Evolutionary conservation across 2,888 invertebrate genomes (phyloP).

Genomic region (Tineola bisselliella): DNA sequence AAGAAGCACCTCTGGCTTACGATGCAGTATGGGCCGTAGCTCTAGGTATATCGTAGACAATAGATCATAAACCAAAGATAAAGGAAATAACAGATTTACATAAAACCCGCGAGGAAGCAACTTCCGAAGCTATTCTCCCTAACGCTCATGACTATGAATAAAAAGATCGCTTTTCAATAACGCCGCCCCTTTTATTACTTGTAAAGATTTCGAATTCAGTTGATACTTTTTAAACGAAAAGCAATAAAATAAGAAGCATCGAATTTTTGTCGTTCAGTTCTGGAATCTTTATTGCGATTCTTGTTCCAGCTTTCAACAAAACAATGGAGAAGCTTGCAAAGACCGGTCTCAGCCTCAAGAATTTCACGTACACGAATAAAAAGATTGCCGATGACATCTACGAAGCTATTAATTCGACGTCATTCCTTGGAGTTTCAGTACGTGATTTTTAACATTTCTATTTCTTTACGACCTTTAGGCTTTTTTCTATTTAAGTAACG

Average conservation of each 20-base stretch:
- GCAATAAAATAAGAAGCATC: not conserved
- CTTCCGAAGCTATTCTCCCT: not conserved
- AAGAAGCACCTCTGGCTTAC: conserved; percentile 98
- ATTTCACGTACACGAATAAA: conserved; percentile 96
- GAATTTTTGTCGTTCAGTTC: conserved; percentile 2
- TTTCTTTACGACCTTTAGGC: not conserved
- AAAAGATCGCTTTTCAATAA: conserved; percentile 9
- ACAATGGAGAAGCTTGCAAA: conserved; percentile 89
- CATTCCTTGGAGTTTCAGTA: conserved; percentile 97
- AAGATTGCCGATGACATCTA: conserved; percentile 96
- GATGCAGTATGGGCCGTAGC: conserved; percentile 99
- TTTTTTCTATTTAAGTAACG: not conserved
- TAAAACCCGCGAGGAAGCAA: not conserved
- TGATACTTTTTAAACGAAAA: not conserved
- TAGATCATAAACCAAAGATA: conserved; percentile 6
- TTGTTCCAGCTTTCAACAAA: conserved; percentile 87
- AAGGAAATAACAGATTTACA: conserved; percentile 11
- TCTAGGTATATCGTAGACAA: conserved; percentile 69
- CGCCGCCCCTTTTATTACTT: conserved; percentile 3
- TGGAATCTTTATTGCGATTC: conserved; percentile 8
- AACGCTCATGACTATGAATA: conserved; percentile 10
- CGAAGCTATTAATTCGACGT: conserved; percentile 97
- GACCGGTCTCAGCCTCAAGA: conserved; percentile 85
- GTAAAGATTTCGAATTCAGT: conserved; percentile 3
- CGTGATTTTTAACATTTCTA: conserved; percentile 41